A percentile compares a stretch with the other conserved stretches of the same genome.
These are phyloP conservation scores for Serilophus lunatus DNA, from an alignment of 2,113 vertebrate genomes.

Conservation along the genomic window DNA sequence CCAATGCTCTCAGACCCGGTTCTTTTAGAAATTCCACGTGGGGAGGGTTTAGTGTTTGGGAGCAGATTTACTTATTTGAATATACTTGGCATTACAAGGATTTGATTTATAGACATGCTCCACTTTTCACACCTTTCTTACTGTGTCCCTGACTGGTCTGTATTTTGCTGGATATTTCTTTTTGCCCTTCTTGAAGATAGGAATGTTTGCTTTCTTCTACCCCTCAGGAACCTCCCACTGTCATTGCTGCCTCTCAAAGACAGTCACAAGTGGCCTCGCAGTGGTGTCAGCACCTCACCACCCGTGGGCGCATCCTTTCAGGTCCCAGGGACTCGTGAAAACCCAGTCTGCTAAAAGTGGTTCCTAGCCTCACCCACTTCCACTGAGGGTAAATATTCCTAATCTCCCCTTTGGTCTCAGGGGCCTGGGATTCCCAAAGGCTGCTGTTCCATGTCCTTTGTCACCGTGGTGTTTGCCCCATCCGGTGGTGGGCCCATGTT, in stretches of 20 bases:
- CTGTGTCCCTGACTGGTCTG: not conserved
- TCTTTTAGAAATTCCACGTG: not conserved
- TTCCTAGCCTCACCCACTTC: not conserved
- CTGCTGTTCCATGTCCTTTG: not conserved
- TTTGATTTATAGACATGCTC: not conserved
- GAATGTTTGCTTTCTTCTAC: not conserved
- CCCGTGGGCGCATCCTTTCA: not conserved
- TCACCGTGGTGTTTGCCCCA: not conserved
- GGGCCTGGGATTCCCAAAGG: not conserved
- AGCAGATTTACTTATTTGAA: not conserved
- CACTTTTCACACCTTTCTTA: not conserved
- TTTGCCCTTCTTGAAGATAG: not conserved
- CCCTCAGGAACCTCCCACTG: accelerated
- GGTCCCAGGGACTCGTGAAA: not conserved
- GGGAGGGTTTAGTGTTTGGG: not conserved
- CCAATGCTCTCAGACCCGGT: not conserved
- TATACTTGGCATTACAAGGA: not conserved
- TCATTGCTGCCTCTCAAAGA: not conserved
- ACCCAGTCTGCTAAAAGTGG: not conserved
- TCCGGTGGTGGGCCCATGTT: not conserved
- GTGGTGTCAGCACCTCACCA: not conserved
- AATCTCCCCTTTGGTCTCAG: not conserved
- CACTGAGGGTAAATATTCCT: not conserved
- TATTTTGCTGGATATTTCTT: not conserved
- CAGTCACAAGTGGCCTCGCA: not conserved